A percentile compares a stretch with the other conserved stretches of the same genome.
Conservation (phyloP, 1,140 invertebrate genomes). For the Zeugodacus cucurbitae region DNA sequence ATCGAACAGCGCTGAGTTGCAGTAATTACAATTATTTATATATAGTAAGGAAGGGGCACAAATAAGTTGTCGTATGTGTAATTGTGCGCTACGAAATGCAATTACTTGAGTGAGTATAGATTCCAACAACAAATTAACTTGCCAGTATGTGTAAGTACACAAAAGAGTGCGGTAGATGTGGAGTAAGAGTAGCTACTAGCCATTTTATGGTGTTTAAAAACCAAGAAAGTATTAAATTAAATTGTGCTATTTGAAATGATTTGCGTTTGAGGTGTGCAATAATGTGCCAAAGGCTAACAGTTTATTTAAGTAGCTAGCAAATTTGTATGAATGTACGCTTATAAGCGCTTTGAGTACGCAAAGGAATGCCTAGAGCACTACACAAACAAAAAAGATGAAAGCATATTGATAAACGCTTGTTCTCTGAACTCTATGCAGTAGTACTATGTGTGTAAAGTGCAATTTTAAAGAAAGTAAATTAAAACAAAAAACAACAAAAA, state of each 20-base stretch:
- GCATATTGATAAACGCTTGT: neutral
- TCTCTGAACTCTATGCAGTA: neutral
- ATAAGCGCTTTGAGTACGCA: neutral
- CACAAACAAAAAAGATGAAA: neutral
- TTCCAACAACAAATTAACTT: neutral
- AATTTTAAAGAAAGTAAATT: neutral
- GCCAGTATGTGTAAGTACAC: neutral
- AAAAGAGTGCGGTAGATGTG: neutral
- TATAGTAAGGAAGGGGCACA: neutral
- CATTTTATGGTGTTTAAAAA: neutral
- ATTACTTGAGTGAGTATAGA: slow-evolving; percentile 10
- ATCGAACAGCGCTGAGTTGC: slow-evolving; percentile 45
- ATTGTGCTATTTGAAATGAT: neutral
- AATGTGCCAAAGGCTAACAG: slow-evolving; percentile 21
- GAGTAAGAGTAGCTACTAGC: neutral
- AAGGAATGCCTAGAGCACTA: neutral
- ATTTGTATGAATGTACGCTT: neutral
- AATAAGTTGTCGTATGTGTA: neutral
- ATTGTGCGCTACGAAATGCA: slow-evolving; percentile 8
- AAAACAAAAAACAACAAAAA: neutral
- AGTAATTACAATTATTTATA: neutral
- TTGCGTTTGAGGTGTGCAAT: neutral
- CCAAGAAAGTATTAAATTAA: neutral
- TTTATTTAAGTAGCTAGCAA: neutral
- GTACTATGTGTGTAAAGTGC: neutral